These are phyloP conservation scores for Sebastes fasciatus DNA, from an alignment of 2,113 vertebrate genomes.

Conservation along the genomic window DNA sequence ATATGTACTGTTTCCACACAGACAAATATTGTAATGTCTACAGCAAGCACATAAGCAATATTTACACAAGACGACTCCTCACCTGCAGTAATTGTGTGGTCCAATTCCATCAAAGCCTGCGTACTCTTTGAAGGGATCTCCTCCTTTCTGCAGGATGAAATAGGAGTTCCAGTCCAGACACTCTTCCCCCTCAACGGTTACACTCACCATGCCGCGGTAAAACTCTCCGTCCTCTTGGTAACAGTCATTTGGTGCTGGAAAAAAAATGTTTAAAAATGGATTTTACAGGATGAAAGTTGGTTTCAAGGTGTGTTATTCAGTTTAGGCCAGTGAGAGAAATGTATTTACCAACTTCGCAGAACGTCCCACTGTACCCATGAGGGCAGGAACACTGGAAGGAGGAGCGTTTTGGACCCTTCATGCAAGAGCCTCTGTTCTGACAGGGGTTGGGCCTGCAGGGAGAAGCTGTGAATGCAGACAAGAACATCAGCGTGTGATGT, in stretches of 20 bases:
- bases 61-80: conserved; percentile 4
- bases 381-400: conserved; percentile 70
- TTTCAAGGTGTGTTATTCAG: neutral
- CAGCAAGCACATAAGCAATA: neutral
- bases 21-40: neutral
- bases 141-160: conserved; percentile 48
- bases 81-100: conserved; percentile 79
- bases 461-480: conserved; percentile 37
- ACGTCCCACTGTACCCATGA: conserved; percentile 61
- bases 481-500: neutral
- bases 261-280: neutral
- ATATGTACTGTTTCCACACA: neutral
- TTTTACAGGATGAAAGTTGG: neutral
- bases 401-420: conserved; percentile 25
- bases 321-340: neutral
- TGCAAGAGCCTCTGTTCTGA: conserved; percentile 74
- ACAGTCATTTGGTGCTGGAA: conserved; percentile 71
- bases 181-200: conserved; percentile 51
- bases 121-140: conserved; percentile 41
- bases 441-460: conserved; percentile 74
- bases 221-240: conserved; percentile 66
- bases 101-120: conserved; percentile 61
- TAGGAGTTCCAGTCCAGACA: conserved; percentile 80
- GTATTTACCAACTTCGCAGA: conserved; percentile 77
- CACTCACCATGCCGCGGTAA: conserved; percentile 69